Evolutionary conservation across 2,113 vertebrate genomes (phyloP), one percentile per base, ranked within the genome.

Genomic region (Corythaeola cristata): DNA sequence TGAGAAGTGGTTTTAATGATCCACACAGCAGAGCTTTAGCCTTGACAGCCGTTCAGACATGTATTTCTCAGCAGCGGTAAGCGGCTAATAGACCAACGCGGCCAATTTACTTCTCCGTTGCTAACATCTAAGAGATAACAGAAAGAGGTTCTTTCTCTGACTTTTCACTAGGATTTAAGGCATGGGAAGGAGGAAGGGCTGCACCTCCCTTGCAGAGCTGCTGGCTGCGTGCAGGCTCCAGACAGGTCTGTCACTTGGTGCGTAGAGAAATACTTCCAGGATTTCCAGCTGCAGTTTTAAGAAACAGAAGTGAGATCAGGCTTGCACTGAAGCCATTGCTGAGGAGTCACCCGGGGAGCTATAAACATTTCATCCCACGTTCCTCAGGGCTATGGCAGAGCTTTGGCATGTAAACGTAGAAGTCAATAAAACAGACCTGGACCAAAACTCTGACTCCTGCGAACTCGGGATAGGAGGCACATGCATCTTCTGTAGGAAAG

Each of bases 1-100:
- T 62, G 59, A 85, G 80, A 79, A 94, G 80, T 63, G 27, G 76
- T 93, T 96, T 74, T 92, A 92, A 94, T 92, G 95, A 91, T 83
- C 88, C 86, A 83, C 12, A 4, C 59, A 80, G 85, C 84, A 35
- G 82, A 89, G 89, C n/a, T 71, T 88, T 78, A 82, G 76, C 71
- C 63, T 32, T 92, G 84, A 68, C 90, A 83, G 64, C 63, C 68
- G 53, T 41, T 91, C 79, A 96, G 75, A 64, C 45, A 71, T 0
- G 0, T 45, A 71, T 81, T 89, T 93, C 91, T 94, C 90, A 91
- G 92, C 83, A 68, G 75, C 2, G 0, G 15, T 75, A 78, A 85
- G 63, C 60, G 59, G 73, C 66, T 88, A 92, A 85, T 53, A 93
- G 88, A 88, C 73, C 80, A 52, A 21, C 37, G 69, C 0, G 4